These are phyloP conservation scores for Phorcus lineatus DNA, from an alignment of 2,888 invertebrate species.

Conservation along the genomic window DNA sequence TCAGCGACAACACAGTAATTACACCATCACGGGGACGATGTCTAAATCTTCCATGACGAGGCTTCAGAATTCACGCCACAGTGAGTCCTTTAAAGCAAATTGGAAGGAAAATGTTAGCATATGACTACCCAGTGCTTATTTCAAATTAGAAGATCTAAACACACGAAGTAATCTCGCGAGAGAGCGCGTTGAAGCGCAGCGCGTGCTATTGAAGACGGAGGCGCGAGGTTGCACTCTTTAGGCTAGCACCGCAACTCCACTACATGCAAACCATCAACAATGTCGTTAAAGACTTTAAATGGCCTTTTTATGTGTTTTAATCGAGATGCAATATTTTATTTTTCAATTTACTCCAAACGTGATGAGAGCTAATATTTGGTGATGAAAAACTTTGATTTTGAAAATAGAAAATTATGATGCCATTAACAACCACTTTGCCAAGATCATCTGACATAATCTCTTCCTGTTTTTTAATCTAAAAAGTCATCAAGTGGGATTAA, in stretches of 20 bases:
- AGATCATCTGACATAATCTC: too few species aligned
- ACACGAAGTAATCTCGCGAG: not conserved
- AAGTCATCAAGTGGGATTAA: too few species aligned
- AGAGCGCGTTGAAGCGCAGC: not conserved
- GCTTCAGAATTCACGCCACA: not conserved
- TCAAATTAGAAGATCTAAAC: not conserved
- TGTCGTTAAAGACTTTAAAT: not conserved
- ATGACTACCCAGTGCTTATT: not conserved
- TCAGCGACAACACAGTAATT: not conserved
- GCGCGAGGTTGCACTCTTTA: not conserved
- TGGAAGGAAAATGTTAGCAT: conserved; percentile 4
- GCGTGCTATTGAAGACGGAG: not conserved
- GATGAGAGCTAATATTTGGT: too few species aligned
- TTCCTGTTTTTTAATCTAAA: too few species aligned
- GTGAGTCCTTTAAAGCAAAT: not conserved
- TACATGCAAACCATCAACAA: not conserved
- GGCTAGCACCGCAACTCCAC: not conserved
- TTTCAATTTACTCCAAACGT: too few species aligned
- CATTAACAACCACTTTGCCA: too few species aligned
- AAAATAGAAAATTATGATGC: too few species aligned
- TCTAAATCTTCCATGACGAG: not conserved
- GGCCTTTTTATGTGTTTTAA: not conserved
- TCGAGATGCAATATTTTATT: not conserved
- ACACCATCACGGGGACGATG: not conserved
- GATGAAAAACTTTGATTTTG: too few species aligned